Conservation (phyloP, 2,888 invertebrate species). For the Opisthograptis luteolata region DNA sequence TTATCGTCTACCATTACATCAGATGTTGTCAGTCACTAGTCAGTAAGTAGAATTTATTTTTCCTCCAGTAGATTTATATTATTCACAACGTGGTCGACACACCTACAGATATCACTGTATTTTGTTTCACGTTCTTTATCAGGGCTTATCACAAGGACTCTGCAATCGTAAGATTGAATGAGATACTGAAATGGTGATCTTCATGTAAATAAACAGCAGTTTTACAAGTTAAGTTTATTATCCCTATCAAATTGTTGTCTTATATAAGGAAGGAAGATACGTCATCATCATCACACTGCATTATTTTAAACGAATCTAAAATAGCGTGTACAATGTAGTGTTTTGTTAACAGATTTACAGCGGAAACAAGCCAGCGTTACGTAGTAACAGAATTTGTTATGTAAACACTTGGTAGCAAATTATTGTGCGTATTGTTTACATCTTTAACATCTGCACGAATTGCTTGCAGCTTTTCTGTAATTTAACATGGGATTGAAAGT, state of each 20-base stretch:
- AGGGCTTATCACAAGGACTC: constrained; percentile 59
- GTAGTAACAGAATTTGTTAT: constrained; percentile 24
- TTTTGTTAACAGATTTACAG: constrained; percentile 16
- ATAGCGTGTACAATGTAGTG: constrained; percentile 8
- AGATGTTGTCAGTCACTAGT: constrained; percentile 8
- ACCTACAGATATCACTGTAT: constrained; percentile 53
- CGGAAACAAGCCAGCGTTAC: constrained; percentile 25
- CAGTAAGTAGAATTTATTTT: constrained; percentile 15
- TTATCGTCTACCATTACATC: constrained; percentile 30
- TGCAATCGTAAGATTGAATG: constrained; percentile 51
- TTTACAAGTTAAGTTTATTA: constrained; percentile 1
- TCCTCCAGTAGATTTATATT: constrained; percentile 21
- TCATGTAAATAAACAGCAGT: constrained; percentile 53
- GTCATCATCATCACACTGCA: no score
- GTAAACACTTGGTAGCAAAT: constrained; percentile 32
- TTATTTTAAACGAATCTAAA: not conserved
- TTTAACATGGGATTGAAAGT: no score
- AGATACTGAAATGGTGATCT: constrained; percentile 54
- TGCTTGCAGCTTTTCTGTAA: no score
- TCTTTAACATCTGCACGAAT: constrained; percentile 29
- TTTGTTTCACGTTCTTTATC: constrained; percentile 58
- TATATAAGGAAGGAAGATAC: not conserved
- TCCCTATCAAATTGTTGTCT: constrained; percentile 1
- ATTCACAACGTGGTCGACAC: constrained; percentile 46
- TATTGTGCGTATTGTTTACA: constrained; percentile 32